Evolutionary conservation across 2,888 invertebrate genomes (phyloP).

Genomic region (Ecdyonurus torrentis): DNA sequence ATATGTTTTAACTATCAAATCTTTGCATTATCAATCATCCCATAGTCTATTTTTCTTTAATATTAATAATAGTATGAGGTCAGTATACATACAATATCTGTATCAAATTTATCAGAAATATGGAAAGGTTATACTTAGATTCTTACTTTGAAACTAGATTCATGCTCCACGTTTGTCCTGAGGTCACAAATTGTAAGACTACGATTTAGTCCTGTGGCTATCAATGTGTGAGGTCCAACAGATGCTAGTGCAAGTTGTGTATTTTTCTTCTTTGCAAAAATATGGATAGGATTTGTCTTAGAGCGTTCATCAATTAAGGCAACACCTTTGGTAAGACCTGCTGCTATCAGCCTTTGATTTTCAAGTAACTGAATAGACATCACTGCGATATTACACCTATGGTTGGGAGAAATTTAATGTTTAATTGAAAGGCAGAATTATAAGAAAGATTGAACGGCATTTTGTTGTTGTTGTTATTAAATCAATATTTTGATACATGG

Average conservation of each 20-base stretch:
- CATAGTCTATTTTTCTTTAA: too few species aligned
- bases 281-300: neutral
- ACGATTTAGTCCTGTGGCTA: neutral
- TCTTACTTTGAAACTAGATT: neutral
- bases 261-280: neutral
- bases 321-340: conserved; percentile 9
- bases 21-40: too few species aligned
- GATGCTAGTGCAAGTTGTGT: neutral
- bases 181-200: neutral
- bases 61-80: too few species aligned
- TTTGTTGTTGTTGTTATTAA: too few species aligned
- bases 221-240: neutral
- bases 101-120: too few species aligned
- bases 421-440: too few species aligned
- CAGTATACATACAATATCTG: too few species aligned
- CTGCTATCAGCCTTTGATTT: conserved; percentile 6
- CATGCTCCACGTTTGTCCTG: neutral
- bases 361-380: conserved; percentile 10
- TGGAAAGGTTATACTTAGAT: too few species aligned
- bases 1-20: too few species aligned
- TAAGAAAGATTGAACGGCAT: too few species aligned
- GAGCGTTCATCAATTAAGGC: neutral
- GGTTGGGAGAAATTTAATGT: too few species aligned
- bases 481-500: too few species aligned
- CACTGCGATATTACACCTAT: conserved; percentile 13